Base-by-base conservation (phyloP, 1,140 invertebrate species). In the Hyposmocoma kahamanoa region DNA sequence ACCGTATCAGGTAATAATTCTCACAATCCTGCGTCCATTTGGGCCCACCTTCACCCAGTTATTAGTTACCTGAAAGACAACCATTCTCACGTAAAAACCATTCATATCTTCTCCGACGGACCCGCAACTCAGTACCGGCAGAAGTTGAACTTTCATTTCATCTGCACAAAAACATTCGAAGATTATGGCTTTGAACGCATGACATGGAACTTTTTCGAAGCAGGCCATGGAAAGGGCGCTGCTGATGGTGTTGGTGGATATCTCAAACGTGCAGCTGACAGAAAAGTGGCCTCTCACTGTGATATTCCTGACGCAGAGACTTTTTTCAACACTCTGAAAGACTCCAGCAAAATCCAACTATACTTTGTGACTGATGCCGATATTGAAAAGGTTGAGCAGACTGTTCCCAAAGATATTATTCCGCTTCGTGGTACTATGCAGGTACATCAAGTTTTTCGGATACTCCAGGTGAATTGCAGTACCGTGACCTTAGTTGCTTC, bases 231-330 rank as follows among this genome's bases (percentile, higher is more conserved):
- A 3, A 46, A 46, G 17, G 30, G 44, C 2, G 44, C 44, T 3
- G 24, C 44, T 20, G 44, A 46, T 46, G 44, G 44, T 5, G 28
- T 46, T 20, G 28, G 44, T 11, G 44, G 26, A 17, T 41, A 4
- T 13, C 17, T 41, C 15, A 41, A 41, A 41, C 15, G 38, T 6
- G 20, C 38, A 8, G 38, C 38, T 8, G 38, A 41, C 13, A 5
- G 8, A 8, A 18, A 41, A 20, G 38, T 41, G 4, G 38, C 38
- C 9, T 5, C 19, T 20, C 15, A 19, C 4, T 10, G 3, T 3
- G 38, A 41, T 13, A 41, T 41, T 8, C 13, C 38, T 20, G 22
- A 44, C 15, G 32, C 32, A 13, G 32, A 36, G 15, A 36, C 5
- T 3, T 36, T 36, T 36, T 36, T 36, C 15, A 3, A 10, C 8